Percentiles rank a stretch among this genome's conserved stretches.
These are phyloP conservation scores for Meteorus cinctellus DNA, from an alignment of 2,888 invertebrate genomes.

Conservation along the genomic window DNA sequence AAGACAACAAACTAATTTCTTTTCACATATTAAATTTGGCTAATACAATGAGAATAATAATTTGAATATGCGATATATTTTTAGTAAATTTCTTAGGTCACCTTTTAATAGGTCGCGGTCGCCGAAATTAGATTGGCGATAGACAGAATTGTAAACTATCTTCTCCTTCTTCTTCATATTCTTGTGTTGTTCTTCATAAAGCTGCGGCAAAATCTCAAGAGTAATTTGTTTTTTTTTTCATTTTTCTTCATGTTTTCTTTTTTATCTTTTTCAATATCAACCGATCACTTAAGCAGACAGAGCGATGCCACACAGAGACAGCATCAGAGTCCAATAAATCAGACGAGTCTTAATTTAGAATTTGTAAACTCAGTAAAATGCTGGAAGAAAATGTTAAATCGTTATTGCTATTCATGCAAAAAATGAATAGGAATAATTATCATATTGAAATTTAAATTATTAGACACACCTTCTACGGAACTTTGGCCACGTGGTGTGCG, in stretches of 20 bases:
- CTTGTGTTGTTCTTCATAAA: conserved; percentile 19
- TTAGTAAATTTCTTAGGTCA: conserved; percentile 39
- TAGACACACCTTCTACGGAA: neutral
- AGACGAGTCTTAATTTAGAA: neutral
- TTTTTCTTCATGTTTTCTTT: neutral
- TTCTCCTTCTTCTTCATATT: conserved; percentile 10
- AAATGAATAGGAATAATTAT: neutral
- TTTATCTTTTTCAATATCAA: neutral
- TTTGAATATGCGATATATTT: conserved; percentile 44
- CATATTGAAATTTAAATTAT: neutral
- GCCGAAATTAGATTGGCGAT: conserved; percentile 40
- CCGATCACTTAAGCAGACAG: neutral
- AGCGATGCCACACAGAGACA: neutral
- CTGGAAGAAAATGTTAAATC: neutral
- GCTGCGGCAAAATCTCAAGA: conserved; percentile 8
- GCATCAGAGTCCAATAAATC: neutral
- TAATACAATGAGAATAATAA: conserved; percentile 36
- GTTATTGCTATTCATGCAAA: neutral
- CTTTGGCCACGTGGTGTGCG: neutral
- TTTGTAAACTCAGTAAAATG: neutral
- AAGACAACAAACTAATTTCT: neutral
- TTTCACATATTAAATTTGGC: neutral
- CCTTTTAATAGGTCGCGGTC: conserved; percentile 41
- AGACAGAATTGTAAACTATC: conserved; percentile 27
- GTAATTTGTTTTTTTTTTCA: neutral